Evolutionary conservation across 1,140 invertebrate species (phyloP).

Genomic region (Cherax destructor): DNA sequence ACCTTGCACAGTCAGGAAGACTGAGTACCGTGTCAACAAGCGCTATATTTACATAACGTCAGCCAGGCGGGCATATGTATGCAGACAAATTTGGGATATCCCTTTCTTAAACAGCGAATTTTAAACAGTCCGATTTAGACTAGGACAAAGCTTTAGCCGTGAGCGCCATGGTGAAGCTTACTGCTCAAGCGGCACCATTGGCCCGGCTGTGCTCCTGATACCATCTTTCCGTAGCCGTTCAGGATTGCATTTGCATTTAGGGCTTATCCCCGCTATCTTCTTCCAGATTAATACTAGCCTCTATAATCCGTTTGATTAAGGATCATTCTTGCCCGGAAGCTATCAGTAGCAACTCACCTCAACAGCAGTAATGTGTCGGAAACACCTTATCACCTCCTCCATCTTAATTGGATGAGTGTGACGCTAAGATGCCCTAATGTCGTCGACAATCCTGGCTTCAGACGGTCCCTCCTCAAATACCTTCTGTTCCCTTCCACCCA

Average conservation of each 20-base stretch:
- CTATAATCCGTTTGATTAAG: neutral
- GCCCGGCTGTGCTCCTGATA: neutral
- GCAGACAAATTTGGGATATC: conserved; percentile 3
- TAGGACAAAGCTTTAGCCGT: neutral
- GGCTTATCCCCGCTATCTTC: neutral
- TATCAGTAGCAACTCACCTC: neutral
- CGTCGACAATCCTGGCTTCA: neutral
- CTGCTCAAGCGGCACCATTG: neutral
- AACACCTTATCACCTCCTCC: conserved; percentile 4
- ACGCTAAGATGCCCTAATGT: neutral
- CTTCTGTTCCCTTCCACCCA: neutral
- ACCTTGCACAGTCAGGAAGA: neutral
- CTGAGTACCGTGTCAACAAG: neutral
- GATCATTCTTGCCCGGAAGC: neutral
- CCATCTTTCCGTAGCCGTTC: conserved; percentile 9
- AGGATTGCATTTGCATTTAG: conserved; percentile 10
- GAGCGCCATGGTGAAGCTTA: neutral
- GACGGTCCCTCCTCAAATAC: conserved; percentile 2
- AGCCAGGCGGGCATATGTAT: neutral
- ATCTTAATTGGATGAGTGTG: conserved; percentile 19
- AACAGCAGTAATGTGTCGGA: conserved; percentile 3
- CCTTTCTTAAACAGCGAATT: neutral
- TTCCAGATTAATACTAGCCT: neutral
- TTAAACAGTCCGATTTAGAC: neutral
- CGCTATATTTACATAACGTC: conserved; percentile 1